Base-by-base conservation (phyloP, 1,140 invertebrate genomes). In the Venustaconcha ellipsiformis region DNA sequence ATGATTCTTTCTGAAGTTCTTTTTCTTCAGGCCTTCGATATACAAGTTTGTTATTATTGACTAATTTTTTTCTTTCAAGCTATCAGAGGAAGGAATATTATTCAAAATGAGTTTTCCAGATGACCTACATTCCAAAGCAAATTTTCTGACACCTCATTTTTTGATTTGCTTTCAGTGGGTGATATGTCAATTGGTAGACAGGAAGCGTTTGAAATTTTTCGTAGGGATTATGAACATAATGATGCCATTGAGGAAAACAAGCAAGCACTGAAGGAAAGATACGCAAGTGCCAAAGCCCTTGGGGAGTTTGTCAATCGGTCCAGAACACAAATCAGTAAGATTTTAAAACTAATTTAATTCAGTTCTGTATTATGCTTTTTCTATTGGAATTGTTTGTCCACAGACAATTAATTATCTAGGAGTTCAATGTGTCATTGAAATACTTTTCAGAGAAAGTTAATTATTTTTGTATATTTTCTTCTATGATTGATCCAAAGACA, bases 191-290 rank as follows among this genome's bases (percentile, higher is more conserved):
- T 88, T 67, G 89, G 89, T 56, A 80, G 89, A 76, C 88, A 90
- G 70, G 88, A 90, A 81, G 89, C 89, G 11, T 90, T 90, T 83
- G 89, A 90, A 72, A 83, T 87, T 56, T 90, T 89, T 79, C 75
- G 86, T 59, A 75, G 87, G 57, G 89, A 90, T 78, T 90, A 90
- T 70, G 58, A 78, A 5, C 80, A 88, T 12, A 89, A 88, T 74
- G 68, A 83, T 18, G 69, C 77, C 13, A 89, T 90, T 59, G 87
- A 89, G 26, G 83, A 86, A 3, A 88, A 88, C 68, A 90, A 90
- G 78, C 65, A 73, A 14, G 70, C 79, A 18, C 79, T 90, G 59
- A 90, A 89, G 70, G 76, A 87, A 57, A 78, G 83, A 67, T 90
- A 89, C 77, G 76, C 81, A 15, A 86, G 89, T 65, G 89, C 89